Evolutionary conservation across 2,888 invertebrate species (phyloP).

Genomic region (Xylocampa areola): DNA sequence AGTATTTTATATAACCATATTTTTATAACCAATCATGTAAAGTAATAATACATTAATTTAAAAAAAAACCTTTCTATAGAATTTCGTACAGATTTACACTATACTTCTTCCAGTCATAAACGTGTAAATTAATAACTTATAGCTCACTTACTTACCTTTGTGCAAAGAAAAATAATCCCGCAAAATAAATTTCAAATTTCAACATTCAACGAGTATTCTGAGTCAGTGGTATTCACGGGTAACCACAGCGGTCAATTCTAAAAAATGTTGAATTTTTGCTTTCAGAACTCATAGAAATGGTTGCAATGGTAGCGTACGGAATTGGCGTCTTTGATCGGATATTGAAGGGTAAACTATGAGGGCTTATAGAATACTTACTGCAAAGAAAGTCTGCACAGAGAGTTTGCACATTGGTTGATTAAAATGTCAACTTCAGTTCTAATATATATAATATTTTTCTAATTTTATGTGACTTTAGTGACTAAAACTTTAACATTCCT

Average conservation of each 20-base stretch:
- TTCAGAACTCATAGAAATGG: conserved; percentile 59
- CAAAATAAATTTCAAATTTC: conserved; percentile 46
- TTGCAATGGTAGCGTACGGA: conserved; percentile 56
- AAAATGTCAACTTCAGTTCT: conserved; percentile 16
- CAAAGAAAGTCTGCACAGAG: conserved; percentile 5
- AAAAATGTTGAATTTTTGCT: conserved; percentile 66
- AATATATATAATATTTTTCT: neutral
- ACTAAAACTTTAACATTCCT: too few species aligned
- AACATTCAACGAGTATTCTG: conserved; percentile 51
- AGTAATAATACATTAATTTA: too few species aligned
- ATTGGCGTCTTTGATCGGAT: conserved; percentile 64
- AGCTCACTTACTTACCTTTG: conserved; percentile 8
- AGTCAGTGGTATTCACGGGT: conserved; percentile 46
- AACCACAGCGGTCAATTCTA: conserved; percentile 56
- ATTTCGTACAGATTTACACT: too few species aligned
- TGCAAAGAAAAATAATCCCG: conserved; percentile 40
- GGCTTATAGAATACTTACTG: conserved; percentile 16
- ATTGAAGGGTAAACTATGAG: conserved; percentile 67
- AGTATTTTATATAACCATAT: too few species aligned
- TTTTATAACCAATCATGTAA: too few species aligned
- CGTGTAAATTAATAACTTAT: conserved; percentile 15
- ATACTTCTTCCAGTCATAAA: conserved; percentile 15
- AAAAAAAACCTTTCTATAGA: too few species aligned
- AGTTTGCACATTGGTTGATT: conserved; percentile 12
- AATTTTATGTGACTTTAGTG: too few species aligned